Conservation (phyloP, 2,888 invertebrate species). For the Unio delphinus region DNA sequence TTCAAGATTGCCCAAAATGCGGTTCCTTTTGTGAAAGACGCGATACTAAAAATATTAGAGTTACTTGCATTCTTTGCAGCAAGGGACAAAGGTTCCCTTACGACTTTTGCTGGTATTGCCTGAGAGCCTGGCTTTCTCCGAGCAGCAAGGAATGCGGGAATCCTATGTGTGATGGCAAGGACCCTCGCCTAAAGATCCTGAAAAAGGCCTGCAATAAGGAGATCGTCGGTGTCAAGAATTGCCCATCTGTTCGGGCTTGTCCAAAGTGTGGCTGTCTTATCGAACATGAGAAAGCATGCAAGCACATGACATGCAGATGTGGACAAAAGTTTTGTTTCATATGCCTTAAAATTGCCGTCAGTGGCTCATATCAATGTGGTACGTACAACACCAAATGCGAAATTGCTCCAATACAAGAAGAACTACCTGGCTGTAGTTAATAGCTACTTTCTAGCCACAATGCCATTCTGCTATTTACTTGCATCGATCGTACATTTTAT, state of each 20-base stretch:
- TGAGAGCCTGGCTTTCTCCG: constrained; percentile 24
- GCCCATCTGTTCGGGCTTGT: constrained; percentile 41
- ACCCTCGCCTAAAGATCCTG: constrained; percentile 32
- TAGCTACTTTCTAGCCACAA: too few species aligned
- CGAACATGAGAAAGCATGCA: constrained; percentile 37
- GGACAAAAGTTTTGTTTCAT: constrained; percentile 45
- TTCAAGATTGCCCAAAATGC: constrained; percentile 41
- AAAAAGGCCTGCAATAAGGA: constrained; percentile 22
- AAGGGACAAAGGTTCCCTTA: constrained; percentile 14
- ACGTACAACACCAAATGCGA: constrained; percentile 25
- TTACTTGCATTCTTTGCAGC: constrained; percentile 34
- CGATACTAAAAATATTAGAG: constrained; percentile 22
- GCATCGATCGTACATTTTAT: too few species aligned
- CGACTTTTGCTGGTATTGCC: constrained; percentile 45
- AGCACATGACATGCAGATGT: constrained; percentile 44
- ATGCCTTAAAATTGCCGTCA: constrained; percentile 29
- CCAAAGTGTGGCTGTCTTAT: constrained; percentile 40
- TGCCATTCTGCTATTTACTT: too few species aligned
- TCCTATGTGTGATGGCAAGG: constrained; percentile 29
- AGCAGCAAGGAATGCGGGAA: constrained; percentile 30
- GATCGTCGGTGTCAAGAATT: constrained; percentile 28
- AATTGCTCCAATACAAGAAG: constrained; percentile 27
- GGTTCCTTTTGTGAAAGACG: constrained; percentile 23
- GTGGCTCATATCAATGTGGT: constrained; percentile 27
- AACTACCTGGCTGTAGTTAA: constrained; percentile 11